Base-by-base conservation (phyloP, 2,797 vertebrate species). In the Anabacerthia variegaticeps region DNA sequence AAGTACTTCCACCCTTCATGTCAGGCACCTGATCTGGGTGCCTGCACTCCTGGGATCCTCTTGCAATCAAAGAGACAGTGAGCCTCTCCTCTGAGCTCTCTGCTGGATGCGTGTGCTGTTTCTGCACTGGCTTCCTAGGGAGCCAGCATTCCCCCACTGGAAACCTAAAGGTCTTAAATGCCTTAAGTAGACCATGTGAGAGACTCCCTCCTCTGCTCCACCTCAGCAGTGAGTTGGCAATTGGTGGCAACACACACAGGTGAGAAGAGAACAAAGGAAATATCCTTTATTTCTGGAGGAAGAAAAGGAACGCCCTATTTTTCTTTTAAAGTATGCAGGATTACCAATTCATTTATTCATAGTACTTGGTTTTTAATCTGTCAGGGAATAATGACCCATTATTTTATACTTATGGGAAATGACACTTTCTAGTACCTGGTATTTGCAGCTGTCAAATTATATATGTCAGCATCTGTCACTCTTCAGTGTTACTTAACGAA, bases 331-430 rank as follows among this genome's bases (percentile, higher is more conserved):
- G 84, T 93, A 97, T 54, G 6, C 61, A 90, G 92, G 96, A 93
- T 94, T 88, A 97, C 85, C 0, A 7, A 89, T 96, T 97, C 92
- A 94, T 95, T 95, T 92, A 96, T 97, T 96, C 95, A 78, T 23
- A 95, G 94, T 85, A 94, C 81, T 94, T 89, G 54, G 84, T 89
- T 97, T 97, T 95, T 92, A 93, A 94, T 93, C 92, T 97, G 94
- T 93, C 94, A 95, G 74, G 79, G 81, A 96, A 94, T 96, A 97
- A 96, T 93, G 94, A 85, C 54, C 93, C 91, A 96, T 97, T 97
- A 95, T 97, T 96, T 97, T 96, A 95, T 92, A 92, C 96, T 95
- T 94, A 95, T 88, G 96, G 95, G 94, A 97, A 96, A 96, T 88
- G 88, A 95, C 91, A 95, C 95, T 95, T 97, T 96, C 73, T 92